Evolutionary conservation across 2,797 vertebrate genomes (phyloP), one percentile per base, ranked within the genome.

Genomic region (Hoplostethus mediterraneus): DNA sequence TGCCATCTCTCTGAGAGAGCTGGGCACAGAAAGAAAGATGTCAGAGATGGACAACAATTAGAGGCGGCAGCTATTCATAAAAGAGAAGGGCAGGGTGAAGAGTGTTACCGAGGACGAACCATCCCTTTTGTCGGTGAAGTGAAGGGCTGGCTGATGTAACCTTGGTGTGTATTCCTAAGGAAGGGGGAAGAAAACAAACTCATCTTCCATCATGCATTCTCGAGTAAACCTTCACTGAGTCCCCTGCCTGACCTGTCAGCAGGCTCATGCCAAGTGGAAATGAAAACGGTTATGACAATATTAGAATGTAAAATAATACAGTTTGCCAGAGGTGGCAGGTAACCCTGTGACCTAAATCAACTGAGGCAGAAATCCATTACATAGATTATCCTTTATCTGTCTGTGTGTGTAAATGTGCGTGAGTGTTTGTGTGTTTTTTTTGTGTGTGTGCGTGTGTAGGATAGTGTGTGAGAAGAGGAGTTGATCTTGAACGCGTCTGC

Each of bases 251-350:
- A 67, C 62, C 67, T 60, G 66, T 84, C 68, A 77, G 58, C 16
- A 9, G 6, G 33, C 67, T 53, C 56, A 36, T 8, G 48, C 25
- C 48, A 38, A 77, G 67, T 40, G 12, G 45, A 61, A 48, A 21
- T 58, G 36, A 57, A 80, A 83, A 58, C 53, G 28, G 8, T 62
- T 67, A 49, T 59, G 52, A 67, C 56, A 70, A 62, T 45, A 85
- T 82, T 64, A 79, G 57, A 68, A 73, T 80, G 73, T 77, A 78
- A 84, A 89, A 77, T 52, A 72, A 89, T 77, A 49, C 78, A 65
- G 59, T 78, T 83, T 73, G 60, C 13, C 59, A 33, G 36, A 65
- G 64, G 67, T 67, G 71, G 48, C 63, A 9, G 28, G 6, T 73
- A 36, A 84, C 81, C 78, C 45, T 75, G 51, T 73, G 62, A 80